Evolutionary conservation across 1,140 invertebrate species (phyloP), one percentile per base, ranked within the genome.

Genomic region (Nixonia krombeini): DNA sequence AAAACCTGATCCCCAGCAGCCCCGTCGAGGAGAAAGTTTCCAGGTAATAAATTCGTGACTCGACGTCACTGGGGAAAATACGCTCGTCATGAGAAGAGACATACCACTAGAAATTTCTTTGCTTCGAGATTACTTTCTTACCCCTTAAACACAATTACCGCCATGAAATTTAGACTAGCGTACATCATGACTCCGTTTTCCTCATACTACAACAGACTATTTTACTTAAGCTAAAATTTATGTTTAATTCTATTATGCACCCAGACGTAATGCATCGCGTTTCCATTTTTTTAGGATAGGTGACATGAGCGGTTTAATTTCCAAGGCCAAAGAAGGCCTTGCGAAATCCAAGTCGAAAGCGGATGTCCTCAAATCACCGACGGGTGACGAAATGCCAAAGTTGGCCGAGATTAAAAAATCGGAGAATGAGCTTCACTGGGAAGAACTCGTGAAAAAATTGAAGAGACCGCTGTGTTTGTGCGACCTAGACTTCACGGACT

Each of bases 401-500:
- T 81, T 89, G 41, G 79, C 85, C 21, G 93, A 95, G 74, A 83
- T 89, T 1, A 94, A 95, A 84, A 94, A 96, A 80, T 94, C 94
- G 0, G 95, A 97, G 83, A 96, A 94, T 75, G 96, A 98, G 75
- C 84, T 97, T 0, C 94, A 96, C 72, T 99, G 97, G 97, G 96
- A 99, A 73, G 93, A 96, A 70, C 82, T 97, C 49, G 90, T 94
- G 15, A 91, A 91, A 21, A 91, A 91, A 58, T 83, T 96, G 47
- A 91, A 93, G 51, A 86, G 96, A 63, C 91, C 95, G 0, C 86
- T 99, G 35, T 91, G 92, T 69, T 89, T 99, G 7, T 98, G 97
- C 80, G 97, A 99, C 82, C 86, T 99, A 46, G 97, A 99, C 81
- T 99, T 99, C 76, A 96, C 95, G 0, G 96, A 98, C 84, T 86